These are phyloP conservation scores for Lasioglossum calceatum DNA, from an alignment of 2,888 invertebrate species.

Conservation along the genomic window DNA sequence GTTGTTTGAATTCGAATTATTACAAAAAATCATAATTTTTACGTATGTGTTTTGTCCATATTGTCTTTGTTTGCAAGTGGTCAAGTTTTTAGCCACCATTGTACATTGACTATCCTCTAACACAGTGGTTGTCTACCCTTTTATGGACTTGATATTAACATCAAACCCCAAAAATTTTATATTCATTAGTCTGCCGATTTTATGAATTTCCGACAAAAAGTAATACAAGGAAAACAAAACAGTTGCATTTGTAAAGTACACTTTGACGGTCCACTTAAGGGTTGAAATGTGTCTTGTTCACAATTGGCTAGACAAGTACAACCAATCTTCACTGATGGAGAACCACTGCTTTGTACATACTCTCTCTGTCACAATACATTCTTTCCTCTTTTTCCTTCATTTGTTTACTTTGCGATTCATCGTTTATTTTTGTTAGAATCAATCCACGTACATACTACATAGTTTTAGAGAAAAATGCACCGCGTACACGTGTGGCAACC, in stretches of 20 bases:
- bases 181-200: too few relatives aligned
- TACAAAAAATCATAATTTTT: too few relatives aligned
- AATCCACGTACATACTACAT: slow-evolving; percentile 44
- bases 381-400: slow-evolving; percentile 30
- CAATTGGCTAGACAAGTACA: not conserved
- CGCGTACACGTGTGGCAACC: slow-evolving; percentile 74
- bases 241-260: too few relatives aligned
- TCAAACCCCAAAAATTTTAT: not conserved
- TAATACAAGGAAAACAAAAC: not conserved
- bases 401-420: slow-evolving; percentile 35
- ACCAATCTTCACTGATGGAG: not conserved
- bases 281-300: not conserved
- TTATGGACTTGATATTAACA: not conserved
- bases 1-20: not conserved
- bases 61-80: not conserved
- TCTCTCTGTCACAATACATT: not conserved
- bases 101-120: slow-evolving; percentile 12
- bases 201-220: too few relatives aligned
- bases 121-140: not conserved
- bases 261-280: not conserved
- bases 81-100: not conserved
- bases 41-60: not conserved
- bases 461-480: slow-evolving; percentile 76
- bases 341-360: slow-evolving; percentile 3
- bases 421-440: slow-evolving; percentile 41